Conservation (phyloP, 2,797 vertebrate species). For the Danio kyathit region DNA sequence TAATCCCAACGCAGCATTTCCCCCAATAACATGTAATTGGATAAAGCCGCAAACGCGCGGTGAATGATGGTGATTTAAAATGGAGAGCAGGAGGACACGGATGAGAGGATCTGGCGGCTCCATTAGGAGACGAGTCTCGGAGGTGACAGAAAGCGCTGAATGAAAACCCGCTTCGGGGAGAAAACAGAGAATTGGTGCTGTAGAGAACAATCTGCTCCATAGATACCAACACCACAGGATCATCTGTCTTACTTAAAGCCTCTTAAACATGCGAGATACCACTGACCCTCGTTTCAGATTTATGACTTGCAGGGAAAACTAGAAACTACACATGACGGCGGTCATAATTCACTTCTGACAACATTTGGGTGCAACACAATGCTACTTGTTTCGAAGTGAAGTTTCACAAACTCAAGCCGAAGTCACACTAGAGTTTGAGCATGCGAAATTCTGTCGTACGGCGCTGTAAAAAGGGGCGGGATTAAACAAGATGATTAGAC, state of each 20-base stretch:
- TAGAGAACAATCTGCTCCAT: conserved; percentile 18
- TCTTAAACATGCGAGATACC: conserved; percentile 34
- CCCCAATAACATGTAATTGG: conserved; percentile 1
- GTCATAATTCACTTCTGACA: background rate
- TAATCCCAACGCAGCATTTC: conserved; percentile 24
- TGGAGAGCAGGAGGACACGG: conserved; percentile 19
- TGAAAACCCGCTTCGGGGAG: conserved; percentile 7
- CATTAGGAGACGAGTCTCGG: conserved; percentile 40
- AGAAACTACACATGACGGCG: background rate
- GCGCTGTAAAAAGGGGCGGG: no score
- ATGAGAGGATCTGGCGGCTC: background rate
- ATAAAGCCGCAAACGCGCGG: conserved; percentile 17
- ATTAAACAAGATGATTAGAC: no score
- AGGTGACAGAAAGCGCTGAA: conserved; percentile 51
- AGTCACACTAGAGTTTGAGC: no score
- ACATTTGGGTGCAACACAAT: no score
- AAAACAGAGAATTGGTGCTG: conserved; percentile 10
- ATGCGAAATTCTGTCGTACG: no score
- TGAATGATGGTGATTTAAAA: conserved; percentile 30
- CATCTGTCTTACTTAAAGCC: conserved; percentile 52
- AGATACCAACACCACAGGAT: conserved; percentile 41
- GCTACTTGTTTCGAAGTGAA: no score
- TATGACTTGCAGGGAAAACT: conserved; percentile 1
- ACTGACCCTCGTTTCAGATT: conserved; percentile 20
- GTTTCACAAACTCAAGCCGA: no score